Base-by-base conservation (phyloP, 1,140 invertebrate species). In the Lepidotrigona ventralis region DNA sequence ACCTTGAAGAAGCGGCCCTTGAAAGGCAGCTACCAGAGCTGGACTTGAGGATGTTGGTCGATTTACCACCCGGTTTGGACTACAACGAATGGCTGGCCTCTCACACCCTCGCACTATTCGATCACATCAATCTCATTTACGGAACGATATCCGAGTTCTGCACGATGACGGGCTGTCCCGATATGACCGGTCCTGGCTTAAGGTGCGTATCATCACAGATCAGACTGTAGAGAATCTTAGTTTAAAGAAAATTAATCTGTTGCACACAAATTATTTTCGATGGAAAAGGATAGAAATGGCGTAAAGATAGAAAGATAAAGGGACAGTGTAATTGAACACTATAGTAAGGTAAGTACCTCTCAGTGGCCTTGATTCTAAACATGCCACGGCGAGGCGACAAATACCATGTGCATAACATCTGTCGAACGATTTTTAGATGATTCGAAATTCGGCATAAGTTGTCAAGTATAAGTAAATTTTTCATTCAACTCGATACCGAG, bases 31-130 rank as follows among this genome's bases (percentile, higher is more conserved):
- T 99, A 92, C 97, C 98, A 87, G 98, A 99, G 94, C 95, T 98
- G 90, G 98, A 99, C 95, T 96, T 99, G 94, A 96, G 96, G 92
- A 96, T 98, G 94, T 95, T 99, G 91, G 98, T 99, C 84, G 97
- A 98, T 93, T 95, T 99, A 94, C 98, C 98, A 88, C 96, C 97
- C 85, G 98, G 98, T 86, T 96, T 99, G 92, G 98, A 99, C 94
- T 98, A 98, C 95, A 99, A 99, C 95, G 99, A 99, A 96, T 99
- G 99, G 98, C 96, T 99, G 87, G 98, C 98, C 81, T 99, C 98
- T 87, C 98, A 99, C 93, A 99, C 98, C 77, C 96, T 99, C 93
- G 98, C 98, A 95, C 98, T 99, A 93, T 99, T 99, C 94, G 98
- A 99, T 93, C 98, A 99, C 95, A 98, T 99, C 87, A 99, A 99